Base-by-base conservation (phyloP, 2,888 invertebrate species). In the Brachycybe producta region DNA sequence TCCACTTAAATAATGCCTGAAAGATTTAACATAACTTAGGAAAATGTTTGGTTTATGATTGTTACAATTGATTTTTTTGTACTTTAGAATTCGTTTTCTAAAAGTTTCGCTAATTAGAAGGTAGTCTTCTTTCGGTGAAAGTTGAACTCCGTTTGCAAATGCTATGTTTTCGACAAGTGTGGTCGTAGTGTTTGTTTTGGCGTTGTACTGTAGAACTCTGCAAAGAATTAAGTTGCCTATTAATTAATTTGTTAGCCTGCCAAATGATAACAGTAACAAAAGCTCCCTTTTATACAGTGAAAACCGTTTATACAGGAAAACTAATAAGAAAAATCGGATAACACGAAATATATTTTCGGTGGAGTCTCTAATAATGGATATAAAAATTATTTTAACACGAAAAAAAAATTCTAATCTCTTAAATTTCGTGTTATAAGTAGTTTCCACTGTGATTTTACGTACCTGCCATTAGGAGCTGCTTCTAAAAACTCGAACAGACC, bases 111-210 rank as follows among this genome's bases (percentile, higher is more conserved):
- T 68, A 1, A 92, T 77, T 24, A 97, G 67, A 2, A 95, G 64
- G 61, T 82, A 87, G 53, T 84, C 79, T 64, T 85, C 82, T 61
- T 87, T 80, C 4, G 80, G 77, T 13, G 87, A 84, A 0, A 95
- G 61, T 45, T 75, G 78, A 23, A 97, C 67, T 15, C 95, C 95
- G 67, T 97, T 98, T 0, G 94, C 75, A 67, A 94, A 91, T 66
- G 76, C 78, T 1, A 97, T 61, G 41, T 82, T 74, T 54, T 82
- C 77, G 1, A 86, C 62, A 26, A 95, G 67, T 2, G 90, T 82
- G 61, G 74, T 76, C 61, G 81, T 84, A 56, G 75, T 73, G 61
- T 85, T 84, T 53, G 79, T 84, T 44, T 75, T 76, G 0, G 84
- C 78, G 65, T 88, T 76, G 65, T 84, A 88, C 62, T 80, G 77